Conservation (phyloP, 2,113 vertebrate species). For the Spilogale gracilis region DNA sequence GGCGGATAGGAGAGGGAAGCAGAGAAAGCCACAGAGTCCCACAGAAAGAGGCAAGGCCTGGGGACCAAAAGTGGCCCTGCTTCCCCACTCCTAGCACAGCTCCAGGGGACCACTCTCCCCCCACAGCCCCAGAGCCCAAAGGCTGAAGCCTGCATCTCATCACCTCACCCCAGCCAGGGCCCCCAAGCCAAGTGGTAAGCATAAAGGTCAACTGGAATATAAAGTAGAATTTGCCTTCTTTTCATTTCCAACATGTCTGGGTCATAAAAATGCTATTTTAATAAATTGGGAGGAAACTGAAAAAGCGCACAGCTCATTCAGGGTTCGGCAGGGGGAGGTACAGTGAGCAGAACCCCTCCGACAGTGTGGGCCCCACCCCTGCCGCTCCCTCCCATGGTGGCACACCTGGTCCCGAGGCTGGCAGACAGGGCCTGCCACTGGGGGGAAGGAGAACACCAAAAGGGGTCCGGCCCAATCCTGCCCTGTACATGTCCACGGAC, state of each 20-base stretch:
- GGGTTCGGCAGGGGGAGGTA: too few relatives aligned
- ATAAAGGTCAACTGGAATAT: constrained; percentile 79
- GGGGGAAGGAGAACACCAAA: background rate
- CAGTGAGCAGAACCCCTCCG: accelerated
- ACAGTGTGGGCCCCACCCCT: accelerated
- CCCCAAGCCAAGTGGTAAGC: background rate
- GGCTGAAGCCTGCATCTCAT: background rate
- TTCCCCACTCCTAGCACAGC: background rate
- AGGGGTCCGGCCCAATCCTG: background rate
- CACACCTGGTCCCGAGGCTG: background rate
- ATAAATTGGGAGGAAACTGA: constrained; percentile 26
- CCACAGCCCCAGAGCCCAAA: accelerated
- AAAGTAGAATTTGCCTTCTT: constrained; percentile 80
- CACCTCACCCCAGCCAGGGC: background rate
- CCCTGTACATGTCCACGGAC: accelerated
- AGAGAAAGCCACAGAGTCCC: background rate
- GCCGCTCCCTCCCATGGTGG: background rate
- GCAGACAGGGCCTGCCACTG: background rate
- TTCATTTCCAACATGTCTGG: constrained; percentile 75
- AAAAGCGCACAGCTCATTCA: background rate
- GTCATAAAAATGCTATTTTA: constrained; percentile 74
- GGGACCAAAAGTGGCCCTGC: background rate
- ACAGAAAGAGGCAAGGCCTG: background rate
- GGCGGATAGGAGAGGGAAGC: background rate
- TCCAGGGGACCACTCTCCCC: background rate